Evolutionary conservation across 2,888 invertebrate species (phyloP).

Genomic region (Ischnura elegans): DNA sequence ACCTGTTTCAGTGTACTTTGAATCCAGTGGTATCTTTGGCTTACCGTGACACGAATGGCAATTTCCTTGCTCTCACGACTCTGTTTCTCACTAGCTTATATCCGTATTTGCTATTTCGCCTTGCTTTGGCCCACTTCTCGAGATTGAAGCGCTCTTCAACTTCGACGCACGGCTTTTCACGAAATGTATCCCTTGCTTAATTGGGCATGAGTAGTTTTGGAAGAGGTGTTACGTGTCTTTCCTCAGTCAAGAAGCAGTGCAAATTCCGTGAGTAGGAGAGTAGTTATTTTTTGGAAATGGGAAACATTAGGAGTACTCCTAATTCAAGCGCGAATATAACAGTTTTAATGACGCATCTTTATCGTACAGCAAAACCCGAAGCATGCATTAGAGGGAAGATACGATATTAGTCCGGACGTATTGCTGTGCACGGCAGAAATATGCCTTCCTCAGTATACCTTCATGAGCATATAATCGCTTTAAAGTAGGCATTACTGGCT

Average conservation of each 20-base stretch:
- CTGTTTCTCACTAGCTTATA: not conserved
- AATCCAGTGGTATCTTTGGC: not conserved
- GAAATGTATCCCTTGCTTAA: not conserved
- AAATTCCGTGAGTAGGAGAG: not conserved
- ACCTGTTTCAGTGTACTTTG: not conserved
- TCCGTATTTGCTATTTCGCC: not conserved
- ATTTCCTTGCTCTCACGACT: not conserved
- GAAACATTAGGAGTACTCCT: not conserved
- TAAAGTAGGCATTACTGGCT: too few relatives aligned
- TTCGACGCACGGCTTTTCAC: not conserved
- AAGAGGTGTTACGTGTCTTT: not conserved
- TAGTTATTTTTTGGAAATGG: not conserved
- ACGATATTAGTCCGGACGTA: too few relatives aligned
- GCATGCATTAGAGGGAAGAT: too few relatives aligned
- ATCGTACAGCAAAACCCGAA: too few relatives aligned
- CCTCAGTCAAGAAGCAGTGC: not conserved
- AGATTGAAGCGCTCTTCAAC: not conserved
- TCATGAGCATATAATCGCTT: too few relatives aligned
- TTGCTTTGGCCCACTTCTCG: not conserved
- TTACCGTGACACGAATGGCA: not conserved
- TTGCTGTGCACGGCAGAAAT: too few relatives aligned
- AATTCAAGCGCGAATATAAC: not conserved
- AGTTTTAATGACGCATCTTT: not conserved
- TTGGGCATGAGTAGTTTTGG: not conserved
- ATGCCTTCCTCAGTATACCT: too few relatives aligned